Evolutionary conservation across 2,797 vertebrate species (phyloP), one percentile per base, ranked within the genome.

Genomic region (Erithacus rubecula): DNA sequence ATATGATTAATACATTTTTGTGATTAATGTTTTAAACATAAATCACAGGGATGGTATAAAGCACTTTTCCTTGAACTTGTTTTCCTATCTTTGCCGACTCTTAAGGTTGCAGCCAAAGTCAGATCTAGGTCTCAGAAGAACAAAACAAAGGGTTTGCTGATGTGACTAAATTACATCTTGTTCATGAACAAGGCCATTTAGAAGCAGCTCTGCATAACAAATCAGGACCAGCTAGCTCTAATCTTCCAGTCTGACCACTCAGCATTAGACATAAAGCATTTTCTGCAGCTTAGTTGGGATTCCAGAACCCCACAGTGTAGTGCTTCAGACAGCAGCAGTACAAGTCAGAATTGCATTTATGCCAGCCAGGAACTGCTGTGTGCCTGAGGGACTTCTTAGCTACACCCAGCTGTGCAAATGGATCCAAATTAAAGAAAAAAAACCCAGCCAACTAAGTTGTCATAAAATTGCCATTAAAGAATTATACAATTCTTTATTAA

Each of bases 401-500:
- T 83, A 32, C 19, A 56, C 13, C 26, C 13, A 83, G 59, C 47
- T 84, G 75, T 83, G 76, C 15, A 85, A 89, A 76, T 30, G n/a
- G 30, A 62, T 76, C 58, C 43, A 82, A 91, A 72, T 59, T 47
- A 58, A 62, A 85, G 39, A 44, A 87, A 70, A 87, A 87, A 91
- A 69, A 2, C 1, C 9, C n/a, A 26, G 39, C 36, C 63, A 75
- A 87, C 12, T 36, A 72, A 65, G 43, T 29, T 82, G 34, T 44
- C 37, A 69, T 92, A 83, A 93, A 82, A 81, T 89, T 68, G 6
- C 53, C 37, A 37, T 87, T 92, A 89, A 89, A 89, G 44, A 91
- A 76, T 77, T 46, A 44, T 18, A 87, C 10, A 87, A 71, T 83
- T 94, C 74, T 71, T 95, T 22, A 46, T 90, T 88, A 89, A 94